Conservation (phyloP, 2,888 invertebrate genomes). For the Yponomeuta cagnagella region DNA sequence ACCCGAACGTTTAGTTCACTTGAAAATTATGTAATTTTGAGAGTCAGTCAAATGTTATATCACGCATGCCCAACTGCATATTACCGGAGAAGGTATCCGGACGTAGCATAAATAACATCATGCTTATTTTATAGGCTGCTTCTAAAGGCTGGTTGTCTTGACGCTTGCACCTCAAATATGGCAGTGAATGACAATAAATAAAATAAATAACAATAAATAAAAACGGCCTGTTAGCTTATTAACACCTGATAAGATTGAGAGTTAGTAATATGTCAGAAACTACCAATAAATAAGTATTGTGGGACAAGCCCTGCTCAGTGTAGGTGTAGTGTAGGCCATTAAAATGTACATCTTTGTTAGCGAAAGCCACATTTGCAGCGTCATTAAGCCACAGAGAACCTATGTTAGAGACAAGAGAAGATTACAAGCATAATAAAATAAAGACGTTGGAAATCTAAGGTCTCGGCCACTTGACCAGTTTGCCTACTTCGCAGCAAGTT, state of each 20-base stretch:
- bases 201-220: not conserved
- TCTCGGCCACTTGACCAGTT: constrained; percentile 18
- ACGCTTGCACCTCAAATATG: not conserved
- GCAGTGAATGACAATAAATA: not conserved
- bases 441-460: constrained; percentile 8
- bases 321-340: not conserved
- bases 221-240: not conserved
- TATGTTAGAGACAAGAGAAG: not conserved
- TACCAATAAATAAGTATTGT: not conserved
- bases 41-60: not conserved
- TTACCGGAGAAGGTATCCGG: not conserved
- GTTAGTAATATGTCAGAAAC: not conserved
- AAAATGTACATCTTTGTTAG: not conserved
- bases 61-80: not conserved
- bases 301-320: not conserved
- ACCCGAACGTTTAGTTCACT: not conserved
- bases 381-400: not conserved
- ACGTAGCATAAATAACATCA: not conserved
- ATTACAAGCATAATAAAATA: constrained; percentile 5
- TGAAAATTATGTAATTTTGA: not conserved
- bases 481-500: constrained; percentile 17
- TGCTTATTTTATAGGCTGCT: not conserved
- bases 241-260: not conserved
- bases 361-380: not conserved
- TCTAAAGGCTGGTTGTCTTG: not conserved